Evolutionary conservation across 2,888 invertebrate species (phyloP).

Genomic region (Nomada goodeniana): DNA sequence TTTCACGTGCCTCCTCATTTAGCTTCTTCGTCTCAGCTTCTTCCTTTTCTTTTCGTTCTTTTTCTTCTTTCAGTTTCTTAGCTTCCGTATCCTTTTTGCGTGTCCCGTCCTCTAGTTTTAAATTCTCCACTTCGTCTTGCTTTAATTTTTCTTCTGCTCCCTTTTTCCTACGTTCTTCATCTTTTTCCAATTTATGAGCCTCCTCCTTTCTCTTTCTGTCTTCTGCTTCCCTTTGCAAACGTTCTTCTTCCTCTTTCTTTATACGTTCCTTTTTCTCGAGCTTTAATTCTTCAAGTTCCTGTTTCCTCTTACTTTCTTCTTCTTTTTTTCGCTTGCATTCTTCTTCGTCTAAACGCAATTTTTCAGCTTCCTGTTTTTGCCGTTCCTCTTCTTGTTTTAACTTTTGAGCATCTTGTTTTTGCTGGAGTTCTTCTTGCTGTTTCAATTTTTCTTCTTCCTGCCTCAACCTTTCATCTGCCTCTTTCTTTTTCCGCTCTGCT

Average conservation of each 20-base stretch:
- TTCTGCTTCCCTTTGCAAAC: constrained; percentile 47
- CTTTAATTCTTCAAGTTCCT: constrained; percentile 54
- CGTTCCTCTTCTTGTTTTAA: constrained; percentile 46
- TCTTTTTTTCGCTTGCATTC: constrained; percentile 47
- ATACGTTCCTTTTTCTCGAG: constrained; percentile 56
- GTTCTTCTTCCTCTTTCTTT: constrained; percentile 46
- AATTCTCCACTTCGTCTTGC: constrained; percentile 68
- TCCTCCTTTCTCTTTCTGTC: constrained; percentile 58
- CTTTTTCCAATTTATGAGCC: constrained; percentile 61
- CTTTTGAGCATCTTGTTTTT: constrained; percentile 59
- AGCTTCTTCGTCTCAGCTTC: constrained; percentile 67
- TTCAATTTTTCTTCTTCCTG: constrained; percentile 53
- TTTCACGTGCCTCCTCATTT: constrained; percentile 76
- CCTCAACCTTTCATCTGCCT: constrained; percentile 49
- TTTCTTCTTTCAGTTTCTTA: constrained; percentile 67
- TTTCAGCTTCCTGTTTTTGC: constrained; percentile 57
- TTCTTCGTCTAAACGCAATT: constrained; percentile 49
- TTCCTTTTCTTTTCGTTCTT: constrained; percentile 71
- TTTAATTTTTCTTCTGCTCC: constrained; percentile 69
- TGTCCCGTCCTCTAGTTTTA: constrained; percentile 60
- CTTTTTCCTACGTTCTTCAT: constrained; percentile 73
- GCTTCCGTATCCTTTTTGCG: constrained; percentile 62
- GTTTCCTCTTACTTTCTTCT: constrained; percentile 52
- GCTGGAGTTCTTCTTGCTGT: constrained; percentile 53
- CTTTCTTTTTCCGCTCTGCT: constrained; percentile 80